Percentiles rank a stretch among this genome's conserved stretches.
phyloP scores from a whole-genome alignment of 1,140 invertebrate species.

The Camponotus floridanus region DNA sequence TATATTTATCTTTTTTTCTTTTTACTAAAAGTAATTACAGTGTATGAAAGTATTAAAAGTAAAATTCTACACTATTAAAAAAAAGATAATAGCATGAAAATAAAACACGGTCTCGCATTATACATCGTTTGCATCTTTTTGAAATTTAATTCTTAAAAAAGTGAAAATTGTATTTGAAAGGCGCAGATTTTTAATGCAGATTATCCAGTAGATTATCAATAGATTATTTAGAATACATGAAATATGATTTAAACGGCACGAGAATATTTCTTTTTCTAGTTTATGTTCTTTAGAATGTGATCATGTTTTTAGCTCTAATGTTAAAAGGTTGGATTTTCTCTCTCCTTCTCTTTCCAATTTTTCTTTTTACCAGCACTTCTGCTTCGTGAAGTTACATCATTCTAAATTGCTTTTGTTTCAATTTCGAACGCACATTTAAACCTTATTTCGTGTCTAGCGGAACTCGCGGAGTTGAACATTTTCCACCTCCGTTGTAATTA shows the following conservation, averaged over 20 bases:
- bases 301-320: not conserved
- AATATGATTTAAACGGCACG: slow-evolving; percentile 49
- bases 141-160: not conserved
- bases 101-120: too few relatives aligned
- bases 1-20: not conserved
- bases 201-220: not conserved
- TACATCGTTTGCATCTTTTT: not conserved
- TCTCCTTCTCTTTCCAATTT: not conserved
- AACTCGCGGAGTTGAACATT: slow-evolving; percentile 35
- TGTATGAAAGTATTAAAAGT: not conserved
- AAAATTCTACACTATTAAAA: not conserved
- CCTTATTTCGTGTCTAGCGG: slow-evolving; percentile 26
- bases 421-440: slow-evolving; percentile 43
- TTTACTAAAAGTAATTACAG: not conserved
- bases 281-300: not conserved
- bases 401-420: slow-evolving; percentile 48
- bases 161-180: not conserved
- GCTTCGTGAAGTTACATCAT: slow-evolving; percentile 40
- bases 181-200: not conserved
- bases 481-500: slow-evolving; percentile 55
- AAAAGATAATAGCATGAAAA: not conserved
- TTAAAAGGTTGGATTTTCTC: slow-evolving; percentile 16
- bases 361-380: not conserved
- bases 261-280: not conserved
- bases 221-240: slow-evolving; percentile 16